Evolutionary conservation across 2,888 invertebrate genomes (phyloP).

Genomic region (Cheilosia soror): DNA sequence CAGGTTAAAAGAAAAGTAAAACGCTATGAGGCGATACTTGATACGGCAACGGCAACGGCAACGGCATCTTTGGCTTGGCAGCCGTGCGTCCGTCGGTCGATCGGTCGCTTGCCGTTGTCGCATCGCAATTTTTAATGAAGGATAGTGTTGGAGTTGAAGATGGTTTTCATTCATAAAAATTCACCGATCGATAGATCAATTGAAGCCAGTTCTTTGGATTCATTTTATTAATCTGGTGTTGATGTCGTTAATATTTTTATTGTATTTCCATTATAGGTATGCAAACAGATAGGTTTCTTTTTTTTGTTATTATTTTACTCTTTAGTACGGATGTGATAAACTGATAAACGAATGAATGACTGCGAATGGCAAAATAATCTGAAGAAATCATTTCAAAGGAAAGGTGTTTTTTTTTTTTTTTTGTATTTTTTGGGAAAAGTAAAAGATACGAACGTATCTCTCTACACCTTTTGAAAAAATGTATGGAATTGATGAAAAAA

Average conservation of each 20-base stretch:
- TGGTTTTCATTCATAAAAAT: constrained; percentile 70
- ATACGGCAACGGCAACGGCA: not conserved
- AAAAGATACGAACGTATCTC: constrained; percentile 3
- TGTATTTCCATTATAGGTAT: not conserved
- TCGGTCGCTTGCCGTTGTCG: too few relatives aligned
- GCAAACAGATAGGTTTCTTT: constrained; percentile 10
- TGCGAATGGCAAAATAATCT: constrained; percentile 1
- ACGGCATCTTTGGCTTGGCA: not conserved
- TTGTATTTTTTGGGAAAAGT: constrained; percentile 42
- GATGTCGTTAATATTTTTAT: constrained; percentile 1
- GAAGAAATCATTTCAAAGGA: constrained; percentile 25
- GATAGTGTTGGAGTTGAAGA: constrained; percentile 8
- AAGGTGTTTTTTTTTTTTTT: not conserved
- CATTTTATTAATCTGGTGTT: not conserved
- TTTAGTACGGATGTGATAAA: constrained; percentile 21
- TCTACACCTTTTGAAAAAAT: not conserved
- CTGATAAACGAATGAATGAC: not conserved
- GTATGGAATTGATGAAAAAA: constrained; percentile 13
- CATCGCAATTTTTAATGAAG: constrained; percentile 28
- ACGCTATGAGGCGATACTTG: constrained; percentile 44
- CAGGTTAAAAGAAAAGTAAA: constrained; percentile 71
- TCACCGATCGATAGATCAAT: constrained; percentile 35
- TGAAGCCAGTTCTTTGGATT: constrained; percentile 15
- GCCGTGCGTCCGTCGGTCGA: not conserved
- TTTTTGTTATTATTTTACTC: constrained; percentile 16